Evolutionary conservation across 2,113 vertebrate species (phyloP), one percentile per base, ranked within the genome.

Genomic region (Argyrosomus japonicus): DNA sequence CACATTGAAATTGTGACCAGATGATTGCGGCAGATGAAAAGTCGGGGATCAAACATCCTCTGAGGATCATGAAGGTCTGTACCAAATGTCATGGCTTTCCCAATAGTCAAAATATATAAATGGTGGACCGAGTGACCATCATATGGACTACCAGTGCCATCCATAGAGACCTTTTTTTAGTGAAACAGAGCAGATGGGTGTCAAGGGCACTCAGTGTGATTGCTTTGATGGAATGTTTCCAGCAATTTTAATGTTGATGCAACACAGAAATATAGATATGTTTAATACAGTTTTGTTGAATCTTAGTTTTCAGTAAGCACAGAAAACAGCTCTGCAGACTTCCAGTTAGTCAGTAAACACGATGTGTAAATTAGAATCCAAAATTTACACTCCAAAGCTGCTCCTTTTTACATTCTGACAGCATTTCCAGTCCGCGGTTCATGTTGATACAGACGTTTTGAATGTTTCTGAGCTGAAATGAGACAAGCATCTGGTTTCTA

Each of bases 401-500:
- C 56, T 27, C 15, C 47, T 29, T 40, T 71, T 54, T 19, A 45
- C 72, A 61, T 78, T 71, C 53, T 11, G 63, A 36, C 32, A 29
- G 45, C 45, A 21, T 51, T 75, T 72, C 18, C 47, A 57, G 58
- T 18, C 40, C 1, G 17, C 6, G 21, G 8, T 57, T 62, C 43
- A 18, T 68, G 25, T 25, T 25, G 18, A 61, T 25, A 62, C n/a
- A 62, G 12, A 12, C 19, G 7, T 48, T 64, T 48, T 29, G 48
- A 69, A 70, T 0, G 6, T 60, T 47, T 69, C 50, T 48, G 54
- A 77, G 68, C 53, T 13, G 29, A 56, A 72, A 84, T 65, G 79
- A 83, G 65, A 87, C 56, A 45, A 77, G 64, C 85, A 79, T 82
- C 70, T 78, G 62, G 53, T 76, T 70, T 14, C 64, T 50, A n/a